Evolutionary conservation across 2,888 invertebrate species (phyloP).

Genomic region (Aspidapion aeneum): DNA sequence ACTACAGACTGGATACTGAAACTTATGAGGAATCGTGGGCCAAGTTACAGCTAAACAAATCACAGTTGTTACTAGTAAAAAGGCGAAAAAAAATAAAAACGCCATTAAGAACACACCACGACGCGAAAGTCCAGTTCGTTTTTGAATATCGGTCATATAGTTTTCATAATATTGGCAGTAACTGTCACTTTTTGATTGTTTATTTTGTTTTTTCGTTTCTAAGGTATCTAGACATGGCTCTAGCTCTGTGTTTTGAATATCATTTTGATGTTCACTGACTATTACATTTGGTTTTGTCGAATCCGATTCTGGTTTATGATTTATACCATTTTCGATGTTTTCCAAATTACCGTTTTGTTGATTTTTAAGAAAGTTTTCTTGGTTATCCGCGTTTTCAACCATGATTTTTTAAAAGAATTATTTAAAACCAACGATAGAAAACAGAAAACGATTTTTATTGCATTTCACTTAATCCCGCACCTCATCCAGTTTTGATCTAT

Average conservation of each 20-base stretch:
- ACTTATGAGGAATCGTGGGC: conserved; percentile 47
- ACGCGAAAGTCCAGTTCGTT: conserved; percentile 38
- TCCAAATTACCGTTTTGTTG: not conserved
- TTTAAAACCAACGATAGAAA: too few species aligned
- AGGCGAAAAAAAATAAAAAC: conserved; percentile 37
- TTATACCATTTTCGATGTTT: not conserved
- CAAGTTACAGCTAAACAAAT: conserved; percentile 48
- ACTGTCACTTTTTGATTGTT: conserved; percentile 12
- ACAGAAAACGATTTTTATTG: too few species aligned
- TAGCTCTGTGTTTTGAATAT: conserved; percentile 27
- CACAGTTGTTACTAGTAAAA: conserved; percentile 48
- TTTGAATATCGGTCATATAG: conserved; percentile 32
- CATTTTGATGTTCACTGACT: not conserved
- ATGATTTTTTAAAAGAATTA: too few species aligned
- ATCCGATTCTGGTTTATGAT: not conserved
- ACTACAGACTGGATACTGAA: conserved; percentile 47
- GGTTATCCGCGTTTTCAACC: not conserved
- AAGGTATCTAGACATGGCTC: conserved; percentile 41
- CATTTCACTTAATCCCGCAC: too few species aligned
- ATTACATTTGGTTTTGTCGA: conserved; percentile 18
- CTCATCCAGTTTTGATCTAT: too few species aligned
- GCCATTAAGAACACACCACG: conserved; percentile 35
- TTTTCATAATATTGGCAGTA: conserved; percentile 23
- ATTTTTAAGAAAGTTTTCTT: not conserved
- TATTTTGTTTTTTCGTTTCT: conserved; percentile 15